Evolutionary conservation across 2,888 invertebrate genomes (phyloP), one percentile per base, ranked within the genome.

Genomic region (Melinaea marsaeus): DNA sequence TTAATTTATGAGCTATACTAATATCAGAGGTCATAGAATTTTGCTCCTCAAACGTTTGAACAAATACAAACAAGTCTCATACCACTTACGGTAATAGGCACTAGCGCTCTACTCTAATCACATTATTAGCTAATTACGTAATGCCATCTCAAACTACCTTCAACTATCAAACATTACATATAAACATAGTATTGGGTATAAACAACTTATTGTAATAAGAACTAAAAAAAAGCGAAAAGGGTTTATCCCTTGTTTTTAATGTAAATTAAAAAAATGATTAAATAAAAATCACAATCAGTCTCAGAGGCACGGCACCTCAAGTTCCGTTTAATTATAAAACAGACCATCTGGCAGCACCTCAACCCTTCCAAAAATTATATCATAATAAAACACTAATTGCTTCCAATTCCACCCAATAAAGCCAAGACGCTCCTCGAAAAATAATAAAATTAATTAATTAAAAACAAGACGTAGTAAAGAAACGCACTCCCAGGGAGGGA

Each of bases 381-480:
- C 88, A 91, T 86, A 91, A 91, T 91, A 91, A 91, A 91, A 91
- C 86, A 86, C 85, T 91, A 90, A 91, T 91, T 89, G 86, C 88
- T 84, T 80, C 85, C 83, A 84, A 83, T 85, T 86, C 87, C 84
- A 79, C 79, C 87, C 89, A 85, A 87, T 91, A 89, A 88, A 84
- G 85, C 82, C 90, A 89, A 90, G 83, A 77, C 81, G 83, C 86
- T 81, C 74, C 74, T 71, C 76, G 80, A 80, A 84, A 85, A 88
- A 90, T 89, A 88, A 90, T 90, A 89, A 88, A 88, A 90, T 88
- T 86, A 90, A 91, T 90, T 90, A 90, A 91, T 88, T 90, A 88
- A 90, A 90, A 91, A 90, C 90, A 91, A 68, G 69, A 58, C 69
- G 63, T 56, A 55, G 58, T 7, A 9, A 42, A 42, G 11, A 11